Conservation (phyloP, 1,140 invertebrate species). For the Amphibalanus amphitrite region DNA sequence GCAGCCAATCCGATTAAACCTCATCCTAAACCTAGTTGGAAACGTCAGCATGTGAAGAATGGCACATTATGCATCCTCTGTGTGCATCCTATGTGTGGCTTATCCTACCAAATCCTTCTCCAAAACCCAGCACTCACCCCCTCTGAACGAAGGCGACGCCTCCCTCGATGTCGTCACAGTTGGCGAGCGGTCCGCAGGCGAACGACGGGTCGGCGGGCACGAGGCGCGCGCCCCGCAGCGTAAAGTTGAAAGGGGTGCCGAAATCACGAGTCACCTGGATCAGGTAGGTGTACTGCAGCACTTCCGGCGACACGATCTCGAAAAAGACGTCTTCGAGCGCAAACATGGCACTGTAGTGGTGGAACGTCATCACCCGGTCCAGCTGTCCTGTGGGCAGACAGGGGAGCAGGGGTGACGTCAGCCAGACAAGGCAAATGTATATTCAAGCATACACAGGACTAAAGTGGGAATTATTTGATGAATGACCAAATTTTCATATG, state of each 20-base stretch:
- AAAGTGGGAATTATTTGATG: no score
- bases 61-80: neutral
- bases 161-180: neutral
- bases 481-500: no score
- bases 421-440: no score
- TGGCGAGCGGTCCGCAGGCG: neutral
- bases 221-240: neutral
- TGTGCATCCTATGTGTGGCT: neutral
- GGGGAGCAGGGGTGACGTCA: no score
- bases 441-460: no score
- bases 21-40: neutral
- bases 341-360: slow-evolving; percentile 1
- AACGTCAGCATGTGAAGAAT: neutral
- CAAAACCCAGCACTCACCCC: neutral
- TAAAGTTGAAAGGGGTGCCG: neutral
- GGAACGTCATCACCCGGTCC: neutral
- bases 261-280: neutral
- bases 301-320: neutral
- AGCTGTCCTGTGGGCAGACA: neutral
- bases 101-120: neutral
- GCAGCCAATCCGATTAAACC: neutral
- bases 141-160: neutral
- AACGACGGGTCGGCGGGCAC: neutral
- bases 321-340: neutral
- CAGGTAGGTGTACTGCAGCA: neutral